Percentiles rank a stretch among this genome's conserved stretches.
Conservation (phyloP, 2,113 vertebrate genomes). For the Rhinopomastus cyanomelas region DNA sequence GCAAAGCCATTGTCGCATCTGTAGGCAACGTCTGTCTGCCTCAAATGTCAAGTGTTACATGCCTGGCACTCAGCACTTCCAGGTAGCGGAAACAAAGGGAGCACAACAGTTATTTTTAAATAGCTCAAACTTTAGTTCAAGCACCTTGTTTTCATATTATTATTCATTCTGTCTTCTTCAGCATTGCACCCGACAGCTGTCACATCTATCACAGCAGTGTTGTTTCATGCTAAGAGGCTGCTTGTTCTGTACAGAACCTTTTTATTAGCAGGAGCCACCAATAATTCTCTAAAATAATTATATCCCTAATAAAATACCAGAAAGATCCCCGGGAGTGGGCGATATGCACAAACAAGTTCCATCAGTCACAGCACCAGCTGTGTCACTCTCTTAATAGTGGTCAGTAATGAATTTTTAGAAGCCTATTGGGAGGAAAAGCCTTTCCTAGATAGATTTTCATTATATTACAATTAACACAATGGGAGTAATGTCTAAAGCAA, state of each 20-base stretch:
- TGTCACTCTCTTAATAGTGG: not conserved
- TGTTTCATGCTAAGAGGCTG: constrained; percentile 28
- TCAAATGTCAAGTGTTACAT: constrained; percentile 56
- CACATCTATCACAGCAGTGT: constrained; percentile 37
- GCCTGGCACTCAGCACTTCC: constrained; percentile 32
- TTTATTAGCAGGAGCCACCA: not conserved
- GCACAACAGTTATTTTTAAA: constrained; percentile 67
- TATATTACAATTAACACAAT: not conserved
- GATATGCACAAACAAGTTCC: constrained; percentile 11
- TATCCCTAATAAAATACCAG: not conserved
- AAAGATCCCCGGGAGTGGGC: not conserved
- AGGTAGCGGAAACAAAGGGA: constrained; percentile 45
- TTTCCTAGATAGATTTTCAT: constrained; percentile 14
- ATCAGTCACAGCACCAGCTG: not conserved
- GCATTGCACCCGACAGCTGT: constrained; percentile 58
- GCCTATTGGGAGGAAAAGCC: not conserved
- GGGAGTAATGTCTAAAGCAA: not conserved
- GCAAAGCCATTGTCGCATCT: constrained; percentile 20
- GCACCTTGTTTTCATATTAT: constrained; percentile 54
- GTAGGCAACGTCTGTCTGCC: constrained; percentile 35
- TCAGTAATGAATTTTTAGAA: constrained; percentile 13
- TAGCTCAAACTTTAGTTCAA: constrained; percentile 58
- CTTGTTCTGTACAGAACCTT: constrained; percentile 19
- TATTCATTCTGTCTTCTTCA: constrained; percentile 46
- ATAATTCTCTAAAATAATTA: constrained; percentile 43